A percentile compares a stretch with the other conserved stretches of the same genome.
Evolutionary conservation across 2,888 invertebrate species (phyloP).

Genomic region (Orthosia gothica): DNA sequence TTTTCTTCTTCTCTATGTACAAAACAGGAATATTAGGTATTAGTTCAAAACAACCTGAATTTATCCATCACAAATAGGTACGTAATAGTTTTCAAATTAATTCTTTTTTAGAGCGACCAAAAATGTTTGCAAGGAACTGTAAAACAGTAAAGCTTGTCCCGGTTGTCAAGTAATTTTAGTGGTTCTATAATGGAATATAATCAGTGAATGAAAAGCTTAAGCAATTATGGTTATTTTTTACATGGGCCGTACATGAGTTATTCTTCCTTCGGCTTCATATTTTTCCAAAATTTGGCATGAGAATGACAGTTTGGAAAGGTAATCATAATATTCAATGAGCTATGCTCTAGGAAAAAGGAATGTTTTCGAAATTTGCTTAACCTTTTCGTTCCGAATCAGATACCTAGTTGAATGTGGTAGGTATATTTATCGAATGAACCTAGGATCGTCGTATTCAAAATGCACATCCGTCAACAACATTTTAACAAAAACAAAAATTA

Average conservation of each 20-base stretch:
- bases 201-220: constrained; percentile 17
- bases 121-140: neutral
- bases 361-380: constrained; percentile 31
- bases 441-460: constrained; percentile 14
- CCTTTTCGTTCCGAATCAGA: constrained; percentile 27
- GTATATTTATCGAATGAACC: too few species aligned
- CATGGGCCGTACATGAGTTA: neutral
- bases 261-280: neutral
- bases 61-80: neutral
- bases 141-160: neutral
- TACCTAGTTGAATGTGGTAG: neutral
- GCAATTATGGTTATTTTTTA: constrained; percentile 3
- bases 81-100: neutral
- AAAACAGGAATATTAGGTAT: neutral
- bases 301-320: neutral
- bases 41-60: neutral
- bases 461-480: neutral
- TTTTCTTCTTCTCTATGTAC: neutral
- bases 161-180: constrained; percentile 4
- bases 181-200: constrained; percentile 25
- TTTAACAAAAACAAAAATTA: constrained; percentile 4
- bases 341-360: constrained; percentile 17
- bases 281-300: neutral
- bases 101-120: constrained; percentile 3
- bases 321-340: neutral